phyloP scores from a whole-genome alignment of 2,113 vertebrate species.

The Henicopernis longicauda region DNA sequence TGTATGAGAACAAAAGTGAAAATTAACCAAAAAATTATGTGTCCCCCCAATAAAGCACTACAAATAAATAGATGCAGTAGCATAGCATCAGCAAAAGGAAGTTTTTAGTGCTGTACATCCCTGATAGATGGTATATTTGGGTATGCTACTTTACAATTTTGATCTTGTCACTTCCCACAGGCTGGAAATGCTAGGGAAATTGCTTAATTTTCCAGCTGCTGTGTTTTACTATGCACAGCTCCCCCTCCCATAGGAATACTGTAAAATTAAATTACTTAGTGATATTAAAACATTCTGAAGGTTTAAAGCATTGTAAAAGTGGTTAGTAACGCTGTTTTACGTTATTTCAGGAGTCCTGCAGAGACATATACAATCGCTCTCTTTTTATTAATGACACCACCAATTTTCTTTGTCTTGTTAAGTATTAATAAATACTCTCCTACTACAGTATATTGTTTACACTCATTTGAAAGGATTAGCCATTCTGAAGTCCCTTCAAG shows the following conservation, averaged over 20 bases:
- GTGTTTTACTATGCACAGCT: background rate
- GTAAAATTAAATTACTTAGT: background rate
- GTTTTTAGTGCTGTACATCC: background rate
- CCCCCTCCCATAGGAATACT: background rate
- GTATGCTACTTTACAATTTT: background rate
- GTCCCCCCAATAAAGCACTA: background rate
- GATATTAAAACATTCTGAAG: background rate
- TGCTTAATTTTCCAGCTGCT: background rate
- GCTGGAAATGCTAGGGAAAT: background rate
- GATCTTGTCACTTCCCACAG: background rate
- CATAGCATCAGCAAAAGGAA: background rate
- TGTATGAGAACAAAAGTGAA: background rate
- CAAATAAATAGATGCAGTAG: background rate
- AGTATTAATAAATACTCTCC: background rate
- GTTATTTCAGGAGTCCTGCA: background rate
- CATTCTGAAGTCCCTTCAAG: background rate
- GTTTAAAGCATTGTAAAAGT: background rate
- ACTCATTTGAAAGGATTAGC: background rate
- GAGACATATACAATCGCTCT: background rate
- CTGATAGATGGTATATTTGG: background rate
- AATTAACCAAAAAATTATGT: background rate
- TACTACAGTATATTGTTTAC: background rate
- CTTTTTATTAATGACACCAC: background rate
- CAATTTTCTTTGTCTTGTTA: background rate
- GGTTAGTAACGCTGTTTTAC: background rate